These are phyloP conservation scores for Sebastolobus altivelis DNA, from an alignment of 2,797 vertebrate genomes.

Conservation along the genomic window DNA sequence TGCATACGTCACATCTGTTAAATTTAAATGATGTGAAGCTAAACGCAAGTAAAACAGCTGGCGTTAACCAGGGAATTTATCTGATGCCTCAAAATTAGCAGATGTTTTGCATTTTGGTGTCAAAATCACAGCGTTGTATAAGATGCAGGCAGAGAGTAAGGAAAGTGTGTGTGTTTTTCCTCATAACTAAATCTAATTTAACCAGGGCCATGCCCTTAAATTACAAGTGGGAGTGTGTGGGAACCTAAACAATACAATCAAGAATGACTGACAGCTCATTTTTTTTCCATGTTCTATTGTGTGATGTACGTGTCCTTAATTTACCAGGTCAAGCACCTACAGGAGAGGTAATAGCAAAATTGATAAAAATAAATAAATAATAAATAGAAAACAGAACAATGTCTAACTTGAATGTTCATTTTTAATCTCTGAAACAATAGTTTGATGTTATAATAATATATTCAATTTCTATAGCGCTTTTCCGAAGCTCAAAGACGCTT, in stretches of 20 bases:
- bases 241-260: neutral
- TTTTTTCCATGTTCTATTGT: neutral
- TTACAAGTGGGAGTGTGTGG: neutral
- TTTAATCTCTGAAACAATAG: neutral
- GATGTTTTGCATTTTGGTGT: neutral
- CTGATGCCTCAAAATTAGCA: neutral
- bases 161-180: neutral
- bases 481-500: too few species aligned
- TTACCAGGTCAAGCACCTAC: neutral
- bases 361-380: neutral
- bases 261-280: neutral
- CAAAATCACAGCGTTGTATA: neutral
- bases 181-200: neutral
- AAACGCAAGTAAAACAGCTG: neutral
- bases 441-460: too few species aligned
- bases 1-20: neutral
- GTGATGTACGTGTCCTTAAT: neutral
- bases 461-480: too few species aligned
- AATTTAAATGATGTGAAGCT: neutral
- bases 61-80: accelerated
- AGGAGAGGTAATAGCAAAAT: neutral
- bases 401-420: neutral
- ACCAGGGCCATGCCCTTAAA: neutral
- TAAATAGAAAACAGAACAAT: neutral
- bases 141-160: neutral